These are phyloP conservation scores for Mythimna loreyi DNA, from an alignment of 2,888 invertebrate species.

Conservation along the genomic window DNA sequence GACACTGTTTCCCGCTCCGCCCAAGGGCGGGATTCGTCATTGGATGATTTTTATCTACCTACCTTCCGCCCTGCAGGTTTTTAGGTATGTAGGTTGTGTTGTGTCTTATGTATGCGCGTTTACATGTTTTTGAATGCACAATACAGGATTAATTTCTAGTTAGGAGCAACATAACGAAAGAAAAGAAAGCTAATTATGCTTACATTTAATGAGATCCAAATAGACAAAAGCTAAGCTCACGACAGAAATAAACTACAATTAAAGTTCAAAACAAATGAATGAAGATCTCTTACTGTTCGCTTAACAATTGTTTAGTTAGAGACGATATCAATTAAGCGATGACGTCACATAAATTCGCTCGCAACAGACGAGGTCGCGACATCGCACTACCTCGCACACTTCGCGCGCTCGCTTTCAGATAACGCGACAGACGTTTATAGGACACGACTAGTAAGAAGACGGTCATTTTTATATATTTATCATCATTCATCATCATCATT, in stretches of 20 bases:
- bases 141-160: no score
- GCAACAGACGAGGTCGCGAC: slow-evolving; percentile 56
- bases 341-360: slow-evolving; percentile 57
- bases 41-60: no score
- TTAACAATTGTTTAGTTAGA: slow-evolving; percentile 34
- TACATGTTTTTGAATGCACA: no score
- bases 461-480: no score
- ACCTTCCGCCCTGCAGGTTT: no score
- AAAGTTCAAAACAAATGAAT: slow-evolving; percentile 24
- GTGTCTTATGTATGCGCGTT: no score
- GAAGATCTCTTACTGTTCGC: slow-evolving; percentile 4
- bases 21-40: no score
- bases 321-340: slow-evolving; percentile 45
- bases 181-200: neutral
- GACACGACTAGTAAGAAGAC: slow-evolving; percentile 10
- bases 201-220: neutral
- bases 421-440: slow-evolving; percentile 27
- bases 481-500: no score
- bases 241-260: neutral
- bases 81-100: no score
- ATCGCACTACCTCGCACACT: slow-evolving; percentile 47
- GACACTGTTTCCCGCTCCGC: no score
- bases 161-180: neutral
- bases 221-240: neutral
- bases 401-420: slow-evolving; percentile 49